Evolutionary conservation across 2,797 vertebrate species (phyloP).

Genomic region (Karalla daura): DNA sequence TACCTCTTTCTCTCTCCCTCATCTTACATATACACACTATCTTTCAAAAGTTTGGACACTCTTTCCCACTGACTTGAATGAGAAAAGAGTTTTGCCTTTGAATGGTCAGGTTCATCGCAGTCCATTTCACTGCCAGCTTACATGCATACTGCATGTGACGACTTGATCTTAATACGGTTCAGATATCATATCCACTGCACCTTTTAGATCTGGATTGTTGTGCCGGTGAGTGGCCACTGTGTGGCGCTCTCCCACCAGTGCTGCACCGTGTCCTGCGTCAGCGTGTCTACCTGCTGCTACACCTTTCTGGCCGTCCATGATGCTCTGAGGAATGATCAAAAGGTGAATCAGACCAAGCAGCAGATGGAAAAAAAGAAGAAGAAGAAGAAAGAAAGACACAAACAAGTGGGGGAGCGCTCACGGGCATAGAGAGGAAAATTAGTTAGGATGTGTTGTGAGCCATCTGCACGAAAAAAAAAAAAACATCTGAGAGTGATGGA

Average conservation of each 20-base stretch:
- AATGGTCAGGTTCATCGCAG: no score
- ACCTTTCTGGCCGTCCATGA: conserved; percentile 52
- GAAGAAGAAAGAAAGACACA: neutral
- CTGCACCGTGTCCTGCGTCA: conserved; percentile 44
- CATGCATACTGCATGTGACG: no score
- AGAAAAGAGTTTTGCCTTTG: no score
- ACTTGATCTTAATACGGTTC: no score
- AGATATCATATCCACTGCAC: conserved; percentile 41
- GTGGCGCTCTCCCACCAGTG: conserved; percentile 71
- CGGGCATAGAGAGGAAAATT: neutral
- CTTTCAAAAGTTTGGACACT: no score
- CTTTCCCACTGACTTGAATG: no score
- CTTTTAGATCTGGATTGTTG: conserved; percentile 76
- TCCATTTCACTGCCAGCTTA: no score
- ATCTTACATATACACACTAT: no score
- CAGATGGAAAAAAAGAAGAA: neutral
- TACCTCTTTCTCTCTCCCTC: no score
- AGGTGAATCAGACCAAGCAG: conserved; percentile 3
- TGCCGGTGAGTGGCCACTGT: conserved; percentile 72
- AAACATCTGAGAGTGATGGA: neutral
- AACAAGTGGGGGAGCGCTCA: neutral
- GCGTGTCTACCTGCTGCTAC: conserved; percentile 35
- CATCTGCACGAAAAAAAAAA: neutral
- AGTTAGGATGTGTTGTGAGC: neutral
- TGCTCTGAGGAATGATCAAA: conserved; percentile 54